Conservation (phyloP, 2,888 invertebrate genomes). For the Tricholauxania praeusta region DNA sequence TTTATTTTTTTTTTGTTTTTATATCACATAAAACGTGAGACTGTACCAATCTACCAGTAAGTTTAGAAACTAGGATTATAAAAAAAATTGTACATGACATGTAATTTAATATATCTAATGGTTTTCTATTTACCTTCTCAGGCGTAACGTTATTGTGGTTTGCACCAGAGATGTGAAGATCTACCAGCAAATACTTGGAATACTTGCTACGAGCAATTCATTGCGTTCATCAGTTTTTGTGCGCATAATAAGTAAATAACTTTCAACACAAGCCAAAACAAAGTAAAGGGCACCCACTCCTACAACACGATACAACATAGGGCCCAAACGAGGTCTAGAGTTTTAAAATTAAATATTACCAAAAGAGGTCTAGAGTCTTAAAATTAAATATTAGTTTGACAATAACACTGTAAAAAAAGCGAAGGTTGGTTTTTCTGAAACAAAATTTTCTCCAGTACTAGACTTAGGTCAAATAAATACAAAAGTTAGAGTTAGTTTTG, state of each 20-base stretch:
- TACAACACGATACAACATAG: conserved; percentile 88
- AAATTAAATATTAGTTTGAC: background rate
- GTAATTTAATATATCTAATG: background rate
- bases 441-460: too few relatives aligned
- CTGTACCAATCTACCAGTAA: too few relatives aligned
- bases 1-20: too few relatives aligned
- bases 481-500: too few relatives aligned
- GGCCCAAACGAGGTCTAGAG: conserved; percentile 84
- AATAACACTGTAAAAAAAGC: background rate
- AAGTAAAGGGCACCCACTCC: conserved; percentile 88
- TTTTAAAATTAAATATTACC: background rate
- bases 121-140: conserved; percentile 73
- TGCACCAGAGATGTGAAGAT: conserved; percentile 89
- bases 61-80: conserved; percentile 71
- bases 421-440: too few relatives aligned
- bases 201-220: conserved; percentile 79
- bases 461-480: too few relatives aligned
- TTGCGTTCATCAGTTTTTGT: conserved; percentile 75
- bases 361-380: too few relatives aligned
- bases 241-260: conserved; percentile 81
- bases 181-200: conserved; percentile 96
- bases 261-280: conserved; percentile 85
- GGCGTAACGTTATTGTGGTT: conserved; percentile 88
- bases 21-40: too few relatives aligned
- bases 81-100: conserved; percentile 29